Evolutionary conservation across 2,797 vertebrate genomes (phyloP).

Genomic region (Hemibagrus guttatus): DNA sequence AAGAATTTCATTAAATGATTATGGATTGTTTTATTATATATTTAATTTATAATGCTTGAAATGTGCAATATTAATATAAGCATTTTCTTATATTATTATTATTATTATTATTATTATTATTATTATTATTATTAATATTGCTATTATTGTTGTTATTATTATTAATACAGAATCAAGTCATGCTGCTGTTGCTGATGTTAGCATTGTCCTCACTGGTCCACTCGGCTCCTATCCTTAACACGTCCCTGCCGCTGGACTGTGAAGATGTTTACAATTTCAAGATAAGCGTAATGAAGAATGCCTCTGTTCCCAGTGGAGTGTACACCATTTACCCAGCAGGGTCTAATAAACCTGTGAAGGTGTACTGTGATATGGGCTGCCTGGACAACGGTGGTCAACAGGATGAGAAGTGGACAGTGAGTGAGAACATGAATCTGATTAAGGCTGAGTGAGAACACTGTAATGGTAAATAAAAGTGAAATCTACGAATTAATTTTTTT

Average conservation of each 20-base stretch:
- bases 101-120: neutral
- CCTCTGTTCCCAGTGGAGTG: no score
- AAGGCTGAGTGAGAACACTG: neutral
- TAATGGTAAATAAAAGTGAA: neutral
- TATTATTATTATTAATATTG: no score
- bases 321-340: no score
- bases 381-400: neutral
- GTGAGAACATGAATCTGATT: no score
- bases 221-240: neutral
- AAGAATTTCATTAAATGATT: neutral
- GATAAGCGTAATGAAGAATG: no score
- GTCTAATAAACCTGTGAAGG: no score
- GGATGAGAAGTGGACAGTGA: conserved; percentile 8
- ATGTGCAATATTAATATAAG: no score
- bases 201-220: neutral
- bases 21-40: neutral
- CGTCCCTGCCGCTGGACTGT: no score
- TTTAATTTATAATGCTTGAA: neutral
- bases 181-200: neutral
- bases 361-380: no score
- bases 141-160: no score
- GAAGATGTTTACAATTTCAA: no score
- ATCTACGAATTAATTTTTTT: neutral
- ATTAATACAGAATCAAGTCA: neutral
- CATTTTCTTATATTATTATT: neutral